Percentiles rank a stretch among this genome's conserved stretches.
These are phyloP conservation scores for Neodiprion pinetum DNA, from an alignment of 1,140 invertebrate species.

Conservation along the genomic window DNA sequence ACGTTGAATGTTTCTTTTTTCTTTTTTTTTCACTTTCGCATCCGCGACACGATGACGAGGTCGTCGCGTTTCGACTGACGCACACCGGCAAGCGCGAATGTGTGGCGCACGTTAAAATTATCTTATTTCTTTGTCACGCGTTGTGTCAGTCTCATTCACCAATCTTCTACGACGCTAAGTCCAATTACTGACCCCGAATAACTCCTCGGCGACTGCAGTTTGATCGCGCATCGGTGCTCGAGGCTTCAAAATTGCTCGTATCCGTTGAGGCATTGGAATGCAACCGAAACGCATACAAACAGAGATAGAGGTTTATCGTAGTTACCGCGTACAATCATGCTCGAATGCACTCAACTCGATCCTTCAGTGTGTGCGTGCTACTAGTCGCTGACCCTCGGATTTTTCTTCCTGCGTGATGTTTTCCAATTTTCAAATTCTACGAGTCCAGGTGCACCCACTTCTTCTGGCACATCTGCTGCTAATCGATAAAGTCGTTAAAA, in stretches of 20 bases:
- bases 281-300: conserved; percentile 4
- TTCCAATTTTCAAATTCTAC: neutral
- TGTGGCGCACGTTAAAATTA: neutral
- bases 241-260: conserved; percentile 6
- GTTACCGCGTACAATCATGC: neutral
- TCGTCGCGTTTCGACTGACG: too few species aligned
- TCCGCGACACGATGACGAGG: neutral
- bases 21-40: neutral
- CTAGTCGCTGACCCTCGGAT: neutral
- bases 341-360: neutral
- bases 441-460: neutral
- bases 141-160: neutral
- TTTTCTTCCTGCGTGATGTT: neutral
- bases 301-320: neutral
- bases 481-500: conserved; percentile 5
- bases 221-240: neutral
- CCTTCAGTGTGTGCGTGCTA: neutral
- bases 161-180: neutral
- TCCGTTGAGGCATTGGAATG: neutral
- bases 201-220: neutral
- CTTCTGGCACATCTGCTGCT: neutral
- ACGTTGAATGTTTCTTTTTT: neutral
- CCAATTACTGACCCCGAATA: conserved; percentile 1
- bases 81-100: too few species aligned
- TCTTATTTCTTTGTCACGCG: neutral